Evolutionary conservation across 2,113 vertebrate genomes (phyloP).

Genomic region (Anser cygnoides): DNA sequence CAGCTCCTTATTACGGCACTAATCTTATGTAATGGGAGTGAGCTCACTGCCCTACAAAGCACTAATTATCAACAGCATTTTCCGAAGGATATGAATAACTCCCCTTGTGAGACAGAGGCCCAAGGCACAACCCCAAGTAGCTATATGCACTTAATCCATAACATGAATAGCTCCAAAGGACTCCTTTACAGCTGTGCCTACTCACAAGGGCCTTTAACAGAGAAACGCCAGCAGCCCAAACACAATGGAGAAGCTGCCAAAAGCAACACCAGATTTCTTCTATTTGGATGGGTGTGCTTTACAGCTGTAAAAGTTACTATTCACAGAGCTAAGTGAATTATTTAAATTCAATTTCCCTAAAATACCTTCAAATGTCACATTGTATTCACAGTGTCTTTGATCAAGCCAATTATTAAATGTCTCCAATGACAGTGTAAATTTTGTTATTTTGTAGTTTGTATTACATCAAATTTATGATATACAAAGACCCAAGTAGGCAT

Average conservation of each 20-base stretch:
- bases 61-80: constrained; percentile 79
- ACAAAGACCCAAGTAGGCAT: background rate
- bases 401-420: background rate
- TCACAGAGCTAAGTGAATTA: constrained; percentile 63
- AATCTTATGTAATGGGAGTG: constrained; percentile 78
- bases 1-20: constrained; percentile 70
- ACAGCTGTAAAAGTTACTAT: constrained; percentile 38
- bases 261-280: constrained; percentile 33
- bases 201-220: constrained; percentile 56
- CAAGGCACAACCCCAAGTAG: constrained; percentile 46
- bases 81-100: constrained; percentile 72
- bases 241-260: constrained; percentile 64
- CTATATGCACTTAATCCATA: constrained; percentile 57
- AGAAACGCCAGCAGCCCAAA: constrained; percentile 44
- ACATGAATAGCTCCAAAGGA: constrained; percentile 44
- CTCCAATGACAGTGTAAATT: background rate
- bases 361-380: constrained; percentile 17
- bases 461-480: background rate
- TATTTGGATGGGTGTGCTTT: constrained; percentile 40
- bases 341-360: constrained; percentile 48
- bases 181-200: constrained; percentile 21
- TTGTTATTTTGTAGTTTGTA: background rate
- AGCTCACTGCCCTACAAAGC: constrained; percentile 78
- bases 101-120: constrained; percentile 63
- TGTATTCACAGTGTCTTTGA: background rate